Percentiles rank a stretch among this genome's conserved stretches.
phyloP scores from a whole-genome alignment of 1,140 invertebrate species.

The Matsumurasca onukii region DNA sequence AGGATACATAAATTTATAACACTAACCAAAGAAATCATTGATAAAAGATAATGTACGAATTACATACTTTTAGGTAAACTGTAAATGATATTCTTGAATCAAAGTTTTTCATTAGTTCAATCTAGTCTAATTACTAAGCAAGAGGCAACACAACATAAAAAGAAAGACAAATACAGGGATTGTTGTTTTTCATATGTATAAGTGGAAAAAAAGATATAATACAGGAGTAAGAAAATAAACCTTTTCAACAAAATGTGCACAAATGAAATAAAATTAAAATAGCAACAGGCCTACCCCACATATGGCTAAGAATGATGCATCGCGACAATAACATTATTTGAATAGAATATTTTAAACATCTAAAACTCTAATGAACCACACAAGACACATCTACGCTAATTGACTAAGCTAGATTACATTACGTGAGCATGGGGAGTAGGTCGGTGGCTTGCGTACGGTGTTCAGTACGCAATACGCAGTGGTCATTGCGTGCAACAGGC shows the following conservation, averaged over 20 bases:
- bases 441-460: too few relatives aligned
- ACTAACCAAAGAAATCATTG: too few relatives aligned
- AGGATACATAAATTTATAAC: too few relatives aligned
- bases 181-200: background rate
- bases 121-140: background rate
- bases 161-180: background rate
- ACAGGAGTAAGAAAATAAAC: too few relatives aligned
- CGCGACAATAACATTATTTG: background rate
- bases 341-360: background rate
- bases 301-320: background rate
- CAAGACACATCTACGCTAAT: background rate
- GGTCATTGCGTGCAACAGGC: background rate
- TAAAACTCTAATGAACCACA: background rate
- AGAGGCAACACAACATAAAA: background rate
- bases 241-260: background rate
- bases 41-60: too few relatives aligned
- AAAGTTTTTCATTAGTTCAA: background rate
- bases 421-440: background rate
- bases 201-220: too few relatives aligned
- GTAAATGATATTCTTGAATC: too few relatives aligned
- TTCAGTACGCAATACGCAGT: too few relatives aligned
- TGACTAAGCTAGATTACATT: too few relatives aligned
- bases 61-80: too few relatives aligned
- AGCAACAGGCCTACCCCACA: background rate
- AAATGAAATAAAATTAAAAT: background rate